Base-by-base conservation (phyloP, 2,888 invertebrate species). In the Diloba caeruleocephala region DNA sequence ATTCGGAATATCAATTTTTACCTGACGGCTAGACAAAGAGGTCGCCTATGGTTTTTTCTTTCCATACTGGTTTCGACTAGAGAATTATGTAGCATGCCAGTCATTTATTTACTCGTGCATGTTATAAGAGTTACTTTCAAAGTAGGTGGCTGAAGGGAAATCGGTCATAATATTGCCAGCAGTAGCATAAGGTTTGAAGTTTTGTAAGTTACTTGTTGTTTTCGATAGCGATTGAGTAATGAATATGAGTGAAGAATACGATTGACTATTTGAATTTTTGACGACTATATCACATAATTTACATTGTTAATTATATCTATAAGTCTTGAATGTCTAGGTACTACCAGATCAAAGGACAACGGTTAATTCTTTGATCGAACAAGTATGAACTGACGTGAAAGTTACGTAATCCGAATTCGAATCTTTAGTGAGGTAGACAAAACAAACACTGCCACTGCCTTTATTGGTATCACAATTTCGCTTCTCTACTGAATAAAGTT, bases 401-500 rank as follows among this genome's bases (percentile, higher is more conserved):
- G n/a, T n/a, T n/a, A n/a, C n/a, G n/a, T n/a, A n/a, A n/a, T n/a
- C n/a, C n/a, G n/a, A n/a, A n/a, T n/a, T n/a, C n/a, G n/a, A n/a
- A n/a, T n/a, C n/a, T n/a, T n/a, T n/a, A n/a, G n/a, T n/a, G n/a
- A n/a, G n/a, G n/a, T n/a, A n/a, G 14, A 46, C 59, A 46, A 42
- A 45, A 41, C 15, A n/a, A 9, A n/a, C 14, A 21, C 9, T 31
- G 34, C 43, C 21, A 15, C 34, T 23, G 17, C 38, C 63, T 63
- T 60, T 60, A 58, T 62, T 62, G 62, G 58, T 62, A 49, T 43
- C 51, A 31, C 15, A 33, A 33, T 48, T 43, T 36, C 56, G 46
- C 42, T 62, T 55, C 49, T 56, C 65, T 25, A 42, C 45, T 33
- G 31, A 19, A n/a, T n/a, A n/a, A n/a, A n/a, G n/a, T n/a, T n/a